Evolutionary conservation across 1,140 invertebrate genomes (phyloP), one percentile per base, ranked within the genome.

Genomic region (Atta colombica): DNA sequence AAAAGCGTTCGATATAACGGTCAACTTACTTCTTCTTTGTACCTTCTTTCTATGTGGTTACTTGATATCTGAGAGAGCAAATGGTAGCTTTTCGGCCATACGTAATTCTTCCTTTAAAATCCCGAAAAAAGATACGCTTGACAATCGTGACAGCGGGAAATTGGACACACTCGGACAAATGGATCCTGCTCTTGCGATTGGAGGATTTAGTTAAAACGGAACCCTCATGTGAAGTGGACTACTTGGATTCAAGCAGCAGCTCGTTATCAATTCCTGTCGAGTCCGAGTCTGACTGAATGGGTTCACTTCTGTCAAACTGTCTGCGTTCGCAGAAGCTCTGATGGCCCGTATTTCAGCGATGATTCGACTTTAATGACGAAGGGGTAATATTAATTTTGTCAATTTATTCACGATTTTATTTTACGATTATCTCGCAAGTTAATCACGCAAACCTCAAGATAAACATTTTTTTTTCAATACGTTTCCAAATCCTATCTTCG

Each of bases 181-280:
- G 77, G 80, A 75, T 61, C 39, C 51, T 31, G 14, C 31, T 82
- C 12, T 51, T 31, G 80, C 25, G 55, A 55, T 39, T 12, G 80
- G 8, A 25, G 77, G 39, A 61, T 74, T 61, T 61, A 61, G 18
- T 55, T 82, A n/a, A 74, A 74, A 61, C 28, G 55, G 45, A 49
- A 51, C 3, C 21, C 77, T 51, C 45, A 16, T 28, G 45, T 60
- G 35, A 55, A 21, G 68, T 61, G 60, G 69, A 51, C 69, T 75
- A 45, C 80, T 84, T 61, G 80, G 55, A 75, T 61, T 84, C 55
- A 51, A 84, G n/a, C 69, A n/a, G 80, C 55, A 69, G 80, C 69
- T 74, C 55, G 69, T 74, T 84, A 75, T 84, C 80, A 84, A 84
- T 75, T 63, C 69, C 69, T 14, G 69, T 84, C 80, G 68, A 82